Evolutionary conservation across 2,797 vertebrate genomes (phyloP).

Genomic region (Simalia tracyae): DNA sequence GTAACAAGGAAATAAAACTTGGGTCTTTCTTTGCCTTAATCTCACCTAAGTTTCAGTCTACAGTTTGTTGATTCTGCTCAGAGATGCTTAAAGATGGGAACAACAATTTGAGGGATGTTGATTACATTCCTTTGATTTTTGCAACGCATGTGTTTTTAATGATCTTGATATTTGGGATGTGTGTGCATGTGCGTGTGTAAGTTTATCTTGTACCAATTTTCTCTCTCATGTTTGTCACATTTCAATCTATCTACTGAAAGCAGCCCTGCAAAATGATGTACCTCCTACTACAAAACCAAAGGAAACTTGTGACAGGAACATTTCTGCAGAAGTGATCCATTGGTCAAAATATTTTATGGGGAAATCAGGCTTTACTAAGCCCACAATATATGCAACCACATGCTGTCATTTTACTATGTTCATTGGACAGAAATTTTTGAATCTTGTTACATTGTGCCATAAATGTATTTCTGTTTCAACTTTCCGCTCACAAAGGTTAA

Average conservation of each 20-base stretch:
- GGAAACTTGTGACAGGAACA: background rate
- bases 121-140: background rate
- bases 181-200: background rate
- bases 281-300: background rate
- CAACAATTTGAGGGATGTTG: background rate
- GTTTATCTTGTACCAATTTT: background rate
- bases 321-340: background rate
- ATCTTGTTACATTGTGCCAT: background rate
- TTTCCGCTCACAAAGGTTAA: background rate
- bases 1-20: too few species aligned
- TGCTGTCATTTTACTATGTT: background rate
- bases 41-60: too few species aligned
- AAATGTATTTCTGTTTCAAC: background rate
- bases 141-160: background rate
- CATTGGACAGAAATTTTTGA: background rate
- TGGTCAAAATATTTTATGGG: background rate
- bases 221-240: background rate
- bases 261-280: background rate
- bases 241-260: background rate
- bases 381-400: background rate
- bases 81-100: too few species aligned
- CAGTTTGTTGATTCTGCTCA: too few species aligned
- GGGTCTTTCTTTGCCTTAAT: too few species aligned
- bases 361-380: background rate
- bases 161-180: background rate